These are phyloP conservation scores for Tinamus major DNA, from an alignment of 2,797 vertebrate species.

Conservation along the genomic window DNA sequence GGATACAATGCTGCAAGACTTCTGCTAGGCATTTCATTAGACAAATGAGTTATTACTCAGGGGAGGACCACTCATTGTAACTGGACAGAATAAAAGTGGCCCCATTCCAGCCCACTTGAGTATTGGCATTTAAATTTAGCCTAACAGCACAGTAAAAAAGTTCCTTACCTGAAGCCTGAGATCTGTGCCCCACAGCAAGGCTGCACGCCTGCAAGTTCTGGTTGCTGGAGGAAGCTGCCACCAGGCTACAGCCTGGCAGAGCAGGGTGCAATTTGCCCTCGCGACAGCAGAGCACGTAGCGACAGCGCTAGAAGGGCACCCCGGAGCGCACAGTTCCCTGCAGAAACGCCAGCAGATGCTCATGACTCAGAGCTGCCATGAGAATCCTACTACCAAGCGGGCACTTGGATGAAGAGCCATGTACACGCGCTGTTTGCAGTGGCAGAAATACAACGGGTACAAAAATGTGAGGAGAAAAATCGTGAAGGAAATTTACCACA, in stretches of 20 bases:
- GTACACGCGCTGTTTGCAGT: fast-evolving
- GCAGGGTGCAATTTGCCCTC: not conserved
- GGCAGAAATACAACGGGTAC: fast-evolving
- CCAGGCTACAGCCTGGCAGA: not conserved
- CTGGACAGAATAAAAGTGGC: not conserved
- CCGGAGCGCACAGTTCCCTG: not conserved
- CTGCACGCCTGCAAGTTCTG: not conserved
- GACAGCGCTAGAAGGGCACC: not conserved
- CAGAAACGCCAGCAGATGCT: not conserved
- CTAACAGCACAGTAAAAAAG: not conserved
- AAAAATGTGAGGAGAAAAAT: not conserved
- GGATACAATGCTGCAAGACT: not conserved
- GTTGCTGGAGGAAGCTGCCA: not conserved
- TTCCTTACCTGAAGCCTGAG: not conserved
- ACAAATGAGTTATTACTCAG: not conserved
- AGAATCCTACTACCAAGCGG: not conserved
- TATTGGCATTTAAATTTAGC: not conserved
- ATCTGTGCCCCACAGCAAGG: not conserved
- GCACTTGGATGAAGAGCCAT: not conserved
- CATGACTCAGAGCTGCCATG: not conserved
- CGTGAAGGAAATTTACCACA: not conserved
- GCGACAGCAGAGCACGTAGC: not conserved
- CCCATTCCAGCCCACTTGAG: not conserved
- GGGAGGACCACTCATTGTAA: not conserved
- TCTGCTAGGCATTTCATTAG: not conserved